Evolutionary conservation across 2,888 invertebrate species (phyloP).

Genomic region (Lordiphosa fenestrarum): DNA sequence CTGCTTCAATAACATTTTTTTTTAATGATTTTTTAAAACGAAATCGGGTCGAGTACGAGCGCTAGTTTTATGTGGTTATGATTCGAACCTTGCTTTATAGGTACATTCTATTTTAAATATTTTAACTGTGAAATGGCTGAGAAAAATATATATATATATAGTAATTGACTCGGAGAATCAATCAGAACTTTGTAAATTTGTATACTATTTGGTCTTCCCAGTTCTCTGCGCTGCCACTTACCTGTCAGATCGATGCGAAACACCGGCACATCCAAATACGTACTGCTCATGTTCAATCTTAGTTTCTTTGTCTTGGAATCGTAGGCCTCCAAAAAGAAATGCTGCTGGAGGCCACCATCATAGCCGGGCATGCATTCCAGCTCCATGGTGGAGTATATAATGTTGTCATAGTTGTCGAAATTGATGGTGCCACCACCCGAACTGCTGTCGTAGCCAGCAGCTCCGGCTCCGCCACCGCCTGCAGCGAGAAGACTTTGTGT

Average conservation of each 20-base stretch:
- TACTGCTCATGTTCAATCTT: slow-evolving; percentile 86
- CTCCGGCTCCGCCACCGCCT: slow-evolving; percentile 43
- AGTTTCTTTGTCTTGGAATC: slow-evolving; percentile 87
- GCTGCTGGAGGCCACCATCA: slow-evolving; percentile 93
- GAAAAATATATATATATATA: no score
- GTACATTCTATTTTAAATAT: no score
- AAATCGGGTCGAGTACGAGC: no score
- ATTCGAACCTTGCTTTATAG: no score
- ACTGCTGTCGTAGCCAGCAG: slow-evolving; percentile 32
- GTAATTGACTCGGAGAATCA: no score
- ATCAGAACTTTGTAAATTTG: no score
- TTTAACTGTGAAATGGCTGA: no score
- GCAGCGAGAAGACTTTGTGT: slow-evolving; percentile 74
- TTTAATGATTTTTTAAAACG: no score
- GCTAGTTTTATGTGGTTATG: no score
- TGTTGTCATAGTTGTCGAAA: slow-evolving; percentile 80
- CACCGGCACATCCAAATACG: slow-evolving; percentile 82
- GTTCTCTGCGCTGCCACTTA: slow-evolving; percentile 32
- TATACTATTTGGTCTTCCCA: no score
- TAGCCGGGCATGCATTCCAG: slow-evolving; percentile 93
- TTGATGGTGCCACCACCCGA: slow-evolving; percentile 74
- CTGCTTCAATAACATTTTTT: no score
- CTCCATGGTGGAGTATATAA: slow-evolving; percentile 83
- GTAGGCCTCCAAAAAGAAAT: slow-evolving; percentile 90
- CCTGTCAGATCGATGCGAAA: slow-evolving; percentile 82